These are phyloP conservation scores for Acronicta aceris DNA, from an alignment of 2,888 invertebrate species.

Conservation along the genomic window DNA sequence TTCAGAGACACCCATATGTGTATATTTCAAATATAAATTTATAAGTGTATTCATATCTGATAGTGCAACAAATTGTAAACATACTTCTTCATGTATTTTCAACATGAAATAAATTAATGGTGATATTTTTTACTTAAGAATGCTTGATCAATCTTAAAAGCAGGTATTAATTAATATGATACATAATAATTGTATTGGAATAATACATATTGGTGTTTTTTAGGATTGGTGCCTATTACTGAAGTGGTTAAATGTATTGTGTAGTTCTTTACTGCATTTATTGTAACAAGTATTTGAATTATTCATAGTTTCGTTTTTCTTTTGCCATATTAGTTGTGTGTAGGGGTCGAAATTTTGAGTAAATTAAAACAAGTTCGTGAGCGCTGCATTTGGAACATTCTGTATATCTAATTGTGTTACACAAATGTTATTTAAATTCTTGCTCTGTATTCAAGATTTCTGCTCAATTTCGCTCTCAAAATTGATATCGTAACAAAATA, in stretches of 20 bases:
- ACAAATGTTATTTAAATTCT: not conserved
- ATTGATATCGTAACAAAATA: constrained; percentile 13
- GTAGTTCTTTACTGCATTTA: constrained; percentile 43
- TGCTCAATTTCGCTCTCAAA: constrained; percentile 22
- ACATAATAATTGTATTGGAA: not conserved
- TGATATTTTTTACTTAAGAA: too few species aligned
- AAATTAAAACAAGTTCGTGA: not conserved
- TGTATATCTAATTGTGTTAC: not conserved
- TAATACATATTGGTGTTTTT: constrained; percentile 17
- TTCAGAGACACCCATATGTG: constrained; percentile 31
- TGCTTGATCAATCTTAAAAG: too few species aligned
- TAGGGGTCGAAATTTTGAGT: constrained; percentile 14
- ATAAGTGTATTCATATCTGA: not conserved
- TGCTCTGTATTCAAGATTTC: constrained; percentile 3
- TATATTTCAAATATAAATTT: constrained; percentile 29
- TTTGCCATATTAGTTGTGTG: constrained; percentile 33
- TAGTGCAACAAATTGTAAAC: not conserved
- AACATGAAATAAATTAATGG: not conserved
- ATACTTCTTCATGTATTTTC: not conserved
- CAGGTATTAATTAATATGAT: too few species aligned
- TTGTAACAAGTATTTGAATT: constrained; percentile 33
- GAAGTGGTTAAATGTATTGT: not conserved
- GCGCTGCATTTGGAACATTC: not conserved
- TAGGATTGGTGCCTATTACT: constrained; percentile 24
- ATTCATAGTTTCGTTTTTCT: constrained; percentile 18